Percentiles rank a stretch among this genome's conserved stretches.
Evolutionary conservation across 2,888 invertebrate genomes (phyloP).

Genomic region (Drosophila kambysellisi): DNA sequence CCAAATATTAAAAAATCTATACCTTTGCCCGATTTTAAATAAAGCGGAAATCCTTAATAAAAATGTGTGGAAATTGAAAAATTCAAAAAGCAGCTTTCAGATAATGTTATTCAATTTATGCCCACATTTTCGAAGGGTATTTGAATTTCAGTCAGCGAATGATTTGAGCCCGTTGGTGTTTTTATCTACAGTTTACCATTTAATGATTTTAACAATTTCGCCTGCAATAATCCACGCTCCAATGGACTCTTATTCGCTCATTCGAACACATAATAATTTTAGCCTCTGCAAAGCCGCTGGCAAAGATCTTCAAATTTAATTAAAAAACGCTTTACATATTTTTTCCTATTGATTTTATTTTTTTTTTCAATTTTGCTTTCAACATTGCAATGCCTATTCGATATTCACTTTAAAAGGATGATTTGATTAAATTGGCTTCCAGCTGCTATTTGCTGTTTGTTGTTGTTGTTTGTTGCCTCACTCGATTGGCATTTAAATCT

Average conservation of each 20-base stretch:
- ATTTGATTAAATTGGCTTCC: conserved; percentile 26
- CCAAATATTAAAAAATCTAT: not conserved
- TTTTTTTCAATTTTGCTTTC: conserved; percentile 34
- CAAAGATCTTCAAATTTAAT: conserved; percentile 73
- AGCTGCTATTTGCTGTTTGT: not conserved
- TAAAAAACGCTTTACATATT: conserved; percentile 70
- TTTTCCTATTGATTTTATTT: conserved; percentile 51
- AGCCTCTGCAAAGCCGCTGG: conserved; percentile 42
- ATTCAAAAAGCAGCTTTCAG: not conserved
- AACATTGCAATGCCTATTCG: conserved; percentile 37
- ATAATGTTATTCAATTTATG: not conserved
- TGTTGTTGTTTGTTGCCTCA: conserved; percentile 20
- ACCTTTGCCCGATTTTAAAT: too few species aligned
- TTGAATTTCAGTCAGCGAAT: not conserved
- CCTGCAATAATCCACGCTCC: conserved; percentile 58
- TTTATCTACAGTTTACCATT: conserved; percentile 9
- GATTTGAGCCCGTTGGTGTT: not conserved
- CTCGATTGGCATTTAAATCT: conserved; percentile 60
- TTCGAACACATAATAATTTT: conserved; percentile 47
- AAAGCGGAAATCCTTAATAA: too few species aligned
- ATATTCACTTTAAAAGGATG: conserved; percentile 25
- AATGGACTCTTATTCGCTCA: conserved; percentile 54
- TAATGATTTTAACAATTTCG: conserved; percentile 33
- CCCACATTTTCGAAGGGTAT: conserved; percentile 3
- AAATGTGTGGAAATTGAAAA: not conserved